A percentile compares a stretch with the other conserved stretches of the same genome.
Evolutionary conservation across 1,140 invertebrate species (phyloP).

Genomic region (Parapsyche elsis): DNA sequence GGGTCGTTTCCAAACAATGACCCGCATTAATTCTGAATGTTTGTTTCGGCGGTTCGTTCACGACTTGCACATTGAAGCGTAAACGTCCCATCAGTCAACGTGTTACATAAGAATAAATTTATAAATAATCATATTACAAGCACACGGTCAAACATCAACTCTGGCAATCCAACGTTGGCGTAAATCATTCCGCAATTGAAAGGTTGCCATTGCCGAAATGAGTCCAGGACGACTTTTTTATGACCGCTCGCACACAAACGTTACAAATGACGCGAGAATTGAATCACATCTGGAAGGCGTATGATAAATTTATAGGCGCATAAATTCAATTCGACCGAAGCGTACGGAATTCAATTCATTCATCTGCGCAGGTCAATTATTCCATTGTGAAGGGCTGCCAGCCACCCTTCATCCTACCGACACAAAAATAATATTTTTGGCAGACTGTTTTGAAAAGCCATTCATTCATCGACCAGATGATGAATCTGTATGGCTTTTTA

Average conservation of each 20-base stretch:
- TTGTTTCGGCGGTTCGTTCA: constrained; percentile 4
- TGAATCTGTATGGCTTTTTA: constrained; percentile 7
- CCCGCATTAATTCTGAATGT: neutral
- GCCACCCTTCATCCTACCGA: neutral
- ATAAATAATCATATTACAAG: no score
- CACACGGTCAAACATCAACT: no score
- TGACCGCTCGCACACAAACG: no score
- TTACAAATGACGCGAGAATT: neutral
- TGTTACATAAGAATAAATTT: no score
- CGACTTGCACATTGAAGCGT: no score
- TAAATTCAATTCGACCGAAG: constrained; percentile 5
- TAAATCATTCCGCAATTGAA: no score
- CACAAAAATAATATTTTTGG: constrained; percentile 25
- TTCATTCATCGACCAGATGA: neutral
- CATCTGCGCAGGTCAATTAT: constrained; percentile 25
- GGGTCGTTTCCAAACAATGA: constrained; percentile 17
- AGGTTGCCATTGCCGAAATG: no score
- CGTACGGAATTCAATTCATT: constrained; percentile 24
- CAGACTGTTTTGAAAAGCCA: constrained; percentile 25
- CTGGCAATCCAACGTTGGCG: no score
- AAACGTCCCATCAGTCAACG: no score
- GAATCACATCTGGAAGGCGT: constrained; percentile 16
- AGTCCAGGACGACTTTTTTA: no score
- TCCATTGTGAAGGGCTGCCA: constrained; percentile 12
- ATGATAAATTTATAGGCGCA: constrained; percentile 18